Percentiles rank a stretch among this genome's conserved stretches.
phyloP scores from a whole-genome alignment of 1,140 invertebrate genomes.

The Oryctes rhinoceros region DNA sequence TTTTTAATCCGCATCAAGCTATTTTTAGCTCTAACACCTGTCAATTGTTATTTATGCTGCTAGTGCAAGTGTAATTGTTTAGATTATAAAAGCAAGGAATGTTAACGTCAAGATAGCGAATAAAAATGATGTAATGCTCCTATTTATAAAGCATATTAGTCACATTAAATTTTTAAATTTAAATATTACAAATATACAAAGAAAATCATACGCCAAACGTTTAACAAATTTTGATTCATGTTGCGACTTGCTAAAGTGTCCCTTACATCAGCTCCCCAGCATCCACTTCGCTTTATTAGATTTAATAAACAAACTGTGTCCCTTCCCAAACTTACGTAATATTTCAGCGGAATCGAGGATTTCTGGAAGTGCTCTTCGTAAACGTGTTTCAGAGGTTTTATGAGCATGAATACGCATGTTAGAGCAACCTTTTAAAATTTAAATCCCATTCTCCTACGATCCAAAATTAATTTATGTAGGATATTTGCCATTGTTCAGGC shows the following conservation, averaged over 20 bases:
- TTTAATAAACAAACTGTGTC: neutral
- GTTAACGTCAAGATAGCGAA: neutral
- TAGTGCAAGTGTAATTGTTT: neutral
- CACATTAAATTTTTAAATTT: neutral
- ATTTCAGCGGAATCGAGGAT: neutral
- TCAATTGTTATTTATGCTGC: neutral
- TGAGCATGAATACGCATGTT: neutral
- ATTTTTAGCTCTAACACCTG: neutral
- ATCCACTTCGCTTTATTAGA: too few species aligned
- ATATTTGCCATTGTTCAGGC: neutral
- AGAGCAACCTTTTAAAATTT: neutral
- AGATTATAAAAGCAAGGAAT: neutral
- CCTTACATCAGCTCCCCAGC: too few species aligned
- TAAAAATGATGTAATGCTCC: neutral
- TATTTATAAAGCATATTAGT: neutral
- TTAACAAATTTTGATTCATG: too few species aligned
- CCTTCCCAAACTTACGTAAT: neutral
- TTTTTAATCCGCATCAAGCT: too few species aligned
- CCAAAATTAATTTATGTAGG: too few species aligned
- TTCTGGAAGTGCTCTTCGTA: neutral
- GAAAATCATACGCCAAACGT: neutral
- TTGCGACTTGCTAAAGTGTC: too few species aligned
- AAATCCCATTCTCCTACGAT: neutral
- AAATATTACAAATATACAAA: neutral
- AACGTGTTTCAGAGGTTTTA: neutral